These are phyloP conservation scores for Willowsia nigromaculata DNA, from an alignment of 2,888 invertebrate species.

Conservation along the genomic window DNA sequence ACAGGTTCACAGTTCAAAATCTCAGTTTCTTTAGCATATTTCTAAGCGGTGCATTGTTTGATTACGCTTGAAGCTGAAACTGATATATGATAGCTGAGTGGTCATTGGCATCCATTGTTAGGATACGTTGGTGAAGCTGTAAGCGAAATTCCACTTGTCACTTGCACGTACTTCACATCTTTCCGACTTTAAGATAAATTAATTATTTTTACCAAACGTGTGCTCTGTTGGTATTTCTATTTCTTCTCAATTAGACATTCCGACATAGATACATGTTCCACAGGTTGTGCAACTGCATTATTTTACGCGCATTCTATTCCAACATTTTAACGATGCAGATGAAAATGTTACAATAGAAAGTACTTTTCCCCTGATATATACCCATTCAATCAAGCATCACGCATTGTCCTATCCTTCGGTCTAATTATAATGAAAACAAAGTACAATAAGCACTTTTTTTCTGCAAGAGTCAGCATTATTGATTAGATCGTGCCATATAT, in stretches of 20 bases:
- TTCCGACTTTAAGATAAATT: conserved; percentile 59
- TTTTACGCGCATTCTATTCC: not conserved
- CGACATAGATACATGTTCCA: not conserved
- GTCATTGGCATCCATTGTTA: conserved; percentile 42
- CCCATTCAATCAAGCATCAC: not conserved
- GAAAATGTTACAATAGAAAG: conserved; percentile 43
- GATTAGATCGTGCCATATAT: conserved; percentile 23
- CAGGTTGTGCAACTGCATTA: not conserved
- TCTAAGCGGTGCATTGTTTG: conserved; percentile 45
- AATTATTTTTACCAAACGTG: conserved; percentile 61
- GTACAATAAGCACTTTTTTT: not conserved
- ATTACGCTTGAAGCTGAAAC: conserved; percentile 38
- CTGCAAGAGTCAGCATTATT: conserved; percentile 42
- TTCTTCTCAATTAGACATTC: conserved; percentile 58
- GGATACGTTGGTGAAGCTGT: not conserved
- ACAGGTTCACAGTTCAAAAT: conserved; percentile 45
- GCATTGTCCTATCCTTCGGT: conserved; percentile 23
- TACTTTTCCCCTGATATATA: conserved; percentile 2
- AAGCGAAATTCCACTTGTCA: conserved; percentile 69
- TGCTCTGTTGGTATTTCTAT: conserved; percentile 58
- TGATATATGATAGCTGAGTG: conserved; percentile 32
- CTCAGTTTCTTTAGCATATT: not conserved
- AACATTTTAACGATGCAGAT: not conserved
- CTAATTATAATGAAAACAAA: conserved; percentile 35
- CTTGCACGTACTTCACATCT: conserved; percentile 29